Evolutionary conservation across 2,797 vertebrate genomes (phyloP).

Genomic region (Botia kubotai): DNA sequence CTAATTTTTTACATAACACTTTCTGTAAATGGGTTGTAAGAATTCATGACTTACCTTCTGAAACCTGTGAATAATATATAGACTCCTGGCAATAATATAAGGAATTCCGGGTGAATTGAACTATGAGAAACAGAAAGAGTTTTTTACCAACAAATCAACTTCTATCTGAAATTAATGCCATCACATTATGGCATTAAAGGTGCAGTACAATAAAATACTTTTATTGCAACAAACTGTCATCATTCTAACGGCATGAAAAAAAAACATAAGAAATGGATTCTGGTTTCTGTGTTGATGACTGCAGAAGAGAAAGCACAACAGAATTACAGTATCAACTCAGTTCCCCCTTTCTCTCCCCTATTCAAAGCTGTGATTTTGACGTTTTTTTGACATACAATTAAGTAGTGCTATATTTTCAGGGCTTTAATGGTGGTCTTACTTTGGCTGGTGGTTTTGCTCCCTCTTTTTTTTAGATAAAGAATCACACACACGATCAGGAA

Average conservation of each 20-base stretch:
- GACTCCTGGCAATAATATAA: not conserved
- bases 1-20: not conserved
- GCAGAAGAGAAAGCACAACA: not conserved
- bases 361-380: not conserved
- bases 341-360: too few relatives aligned
- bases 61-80: not conserved
- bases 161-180: too few relatives aligned
- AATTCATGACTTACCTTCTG: conserved; percentile 23
- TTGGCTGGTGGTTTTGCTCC: not conserved
- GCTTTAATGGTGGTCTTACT: not conserved
- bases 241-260: too few relatives aligned
- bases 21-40: not conserved
- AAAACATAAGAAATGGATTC: too few relatives aligned
- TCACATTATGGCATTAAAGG: too few relatives aligned
- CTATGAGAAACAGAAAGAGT: conserved; percentile 1
- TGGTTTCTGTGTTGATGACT: too few relatives aligned
- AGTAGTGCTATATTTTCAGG: not conserved
- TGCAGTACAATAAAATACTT: too few relatives aligned
- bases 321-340: not conserved
- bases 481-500: not conserved
- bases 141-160: too few relatives aligned
- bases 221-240: too few relatives aligned
- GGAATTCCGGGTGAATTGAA: not conserved
- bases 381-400: not conserved
- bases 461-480: conserved; percentile 7